Base-by-base conservation (phyloP, 2,113 vertebrate genomes). In the Pelecanus crispus region DNA sequence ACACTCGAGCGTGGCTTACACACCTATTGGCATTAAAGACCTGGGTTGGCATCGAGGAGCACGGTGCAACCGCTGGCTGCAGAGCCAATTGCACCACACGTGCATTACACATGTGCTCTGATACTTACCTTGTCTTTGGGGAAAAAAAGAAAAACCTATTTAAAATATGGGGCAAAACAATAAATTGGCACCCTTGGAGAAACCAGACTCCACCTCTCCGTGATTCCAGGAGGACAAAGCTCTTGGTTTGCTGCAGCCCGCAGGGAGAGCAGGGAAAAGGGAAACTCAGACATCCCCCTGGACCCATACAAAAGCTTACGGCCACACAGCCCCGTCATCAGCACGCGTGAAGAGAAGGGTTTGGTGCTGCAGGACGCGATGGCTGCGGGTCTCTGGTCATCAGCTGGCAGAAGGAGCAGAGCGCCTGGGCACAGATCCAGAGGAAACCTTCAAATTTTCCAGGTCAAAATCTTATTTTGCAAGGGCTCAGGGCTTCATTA, bases 111-210 rank as follows among this genome's bases (percentile, higher is more conserved):
- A 0, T 2, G 34, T 52, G 44, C 80, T 65, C 36, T 0, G 2
- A 34, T 31, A 97, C 94, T 95, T 59, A 97, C 92, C 95, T 88
- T 17, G 18, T 29, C 45, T 77, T 52, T 32, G 59, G 71, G 20
- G 7, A 5, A 0, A 5, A 38, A 70, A 72, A 8, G 25, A 6
- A 1, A 21, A 25, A 50, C 25, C 17, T 29, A 11, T 10, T 40
- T 38, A 58, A 85, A 78, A 49, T 8, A 36, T 0, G 17, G 7
- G 28, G 50, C 29, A 8, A 87, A 92, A n/a, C 31, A 53, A 20
- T 13, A 34, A 32, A 2, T 5, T 0, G 4, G 20, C 21, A 52
- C 32, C 17, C 12, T 11, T 6, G 18, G 53, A 36, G 32, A 56
- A 90, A 55, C 5, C 1, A 0, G 34, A 20, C 0, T 2, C 32